A percentile compares a stretch with the other conserved stretches of the same genome.
Conservation (phyloP, 2,797 vertebrate genomes). For the Myoxocephalus aenaeus region DNA sequence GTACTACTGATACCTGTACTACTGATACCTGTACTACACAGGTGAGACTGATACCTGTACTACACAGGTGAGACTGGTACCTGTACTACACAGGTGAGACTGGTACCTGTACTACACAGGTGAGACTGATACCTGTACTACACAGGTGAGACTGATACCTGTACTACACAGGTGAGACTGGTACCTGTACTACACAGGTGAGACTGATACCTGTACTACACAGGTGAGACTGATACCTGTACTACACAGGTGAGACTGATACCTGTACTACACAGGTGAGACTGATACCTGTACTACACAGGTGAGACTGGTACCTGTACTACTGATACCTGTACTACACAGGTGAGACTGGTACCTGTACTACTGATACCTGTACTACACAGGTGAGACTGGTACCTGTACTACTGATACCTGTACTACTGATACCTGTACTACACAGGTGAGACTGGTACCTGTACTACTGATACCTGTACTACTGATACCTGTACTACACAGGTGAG, state of each 20-base stretch:
- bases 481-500: slow-evolving; percentile 87
- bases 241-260: slow-evolving; percentile 69
- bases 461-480: no score
- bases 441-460: no score
- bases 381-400: slow-evolving; percentile 80
- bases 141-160: slow-evolving; percentile 84
- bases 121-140: slow-evolving; percentile 94
- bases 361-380: no score
- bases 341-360: slow-evolving; percentile 79
- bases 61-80: slow-evolving; percentile 93
- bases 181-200: slow-evolving; percentile 95
- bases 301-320: slow-evolving; percentile 79
- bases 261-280: no score
- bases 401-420: no score
- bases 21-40: slow-evolving; percentile 95
- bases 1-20: slow-evolving; percentile 88
- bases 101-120: no score
- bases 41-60: slow-evolving; percentile 93
- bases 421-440: no score
- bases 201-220: slow-evolving; percentile 30
- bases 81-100: slow-evolving; percentile 95
- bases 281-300: slow-evolving; percentile 95
- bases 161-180: slow-evolving; percentile 75
- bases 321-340: no score
- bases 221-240: slow-evolving; percentile 79